Evolutionary conservation across 2,797 vertebrate species (phyloP), one percentile per base, ranked within the genome.

Genomic region (Pseudopleuronectes americanus): DNA sequence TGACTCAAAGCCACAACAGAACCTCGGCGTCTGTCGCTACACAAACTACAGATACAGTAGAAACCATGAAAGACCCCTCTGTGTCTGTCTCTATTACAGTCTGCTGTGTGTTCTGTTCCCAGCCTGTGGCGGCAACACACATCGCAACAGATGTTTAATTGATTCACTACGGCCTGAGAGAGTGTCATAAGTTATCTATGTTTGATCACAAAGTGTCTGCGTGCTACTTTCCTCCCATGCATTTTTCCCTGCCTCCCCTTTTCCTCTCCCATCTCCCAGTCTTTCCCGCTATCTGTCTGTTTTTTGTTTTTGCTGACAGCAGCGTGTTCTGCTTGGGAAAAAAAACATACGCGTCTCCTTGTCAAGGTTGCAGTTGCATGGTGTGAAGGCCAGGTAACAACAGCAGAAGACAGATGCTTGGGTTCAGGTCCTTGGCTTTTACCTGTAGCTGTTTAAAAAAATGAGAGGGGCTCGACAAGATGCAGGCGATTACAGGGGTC

Each of bases 61-160:
- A 79, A 84, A 83, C 72, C 86, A 79, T 87, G 79, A 91, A 90
- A 89, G 83, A 77, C 65, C 71, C 64, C 64, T 83, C 77, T 79
- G 88, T 80, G 60, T 76, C 66, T 64, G 77, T 66, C 36, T 64
- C 60, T 63, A 63, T 81, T 75, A 31, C 71, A 77, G 55, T 53
- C 47, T 48, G 17, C 71, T 84, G 85, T 86, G 84, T 79, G 82
- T 85, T 80, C 64, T 33, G 54, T 78, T 76, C 61, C 28, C 67
- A 70, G 72, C 57, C 65, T 64, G 66, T 79, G 65, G 62, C 77
- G 56, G 41, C 38, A 68, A 76, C 79, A 84, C 69, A 80, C 56
- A 65, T 60, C 12, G 28, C 38, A 88, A 80, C 84, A 92, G 86
- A 91, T 90, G 85, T 87, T 89, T 79, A 75, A 85, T 85, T 90